phyloP scores from a whole-genome alignment of 2,113 vertebrate species.

The Elachura formosa region DNA sequence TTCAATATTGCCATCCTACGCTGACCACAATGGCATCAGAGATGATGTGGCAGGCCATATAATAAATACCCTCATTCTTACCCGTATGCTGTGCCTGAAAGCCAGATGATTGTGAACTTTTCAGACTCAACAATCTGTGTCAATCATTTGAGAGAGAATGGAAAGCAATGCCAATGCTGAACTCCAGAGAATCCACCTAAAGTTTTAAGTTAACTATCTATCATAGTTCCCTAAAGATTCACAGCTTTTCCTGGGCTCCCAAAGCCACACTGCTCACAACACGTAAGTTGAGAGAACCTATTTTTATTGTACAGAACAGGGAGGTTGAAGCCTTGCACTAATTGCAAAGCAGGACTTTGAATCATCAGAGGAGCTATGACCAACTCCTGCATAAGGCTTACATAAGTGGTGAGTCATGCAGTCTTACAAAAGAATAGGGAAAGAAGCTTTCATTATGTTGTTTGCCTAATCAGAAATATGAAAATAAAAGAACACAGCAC shows the following conservation, averaged over 20 bases:
- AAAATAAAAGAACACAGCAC: conserved; percentile 66
- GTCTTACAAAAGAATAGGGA: conserved; percentile 15
- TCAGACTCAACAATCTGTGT: background rate
- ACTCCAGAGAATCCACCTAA: background rate
- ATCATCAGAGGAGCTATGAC: conserved; percentile 56
- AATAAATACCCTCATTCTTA: background rate
- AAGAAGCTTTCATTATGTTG: conserved; percentile 46
- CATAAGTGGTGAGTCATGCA: conserved; percentile 56
- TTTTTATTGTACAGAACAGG: background rate
- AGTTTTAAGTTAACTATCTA: background rate
- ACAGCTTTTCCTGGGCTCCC: background rate
- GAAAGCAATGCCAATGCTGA: background rate
- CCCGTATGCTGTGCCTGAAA: background rate
- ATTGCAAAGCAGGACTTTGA: background rate
- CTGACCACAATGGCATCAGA: background rate
- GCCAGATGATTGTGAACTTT: background rate
- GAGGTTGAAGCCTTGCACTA: conserved; percentile 9
- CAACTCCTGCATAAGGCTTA: conserved; percentile 32
- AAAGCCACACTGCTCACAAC: background rate
- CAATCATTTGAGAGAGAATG: background rate
- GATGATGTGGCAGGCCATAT: background rate
- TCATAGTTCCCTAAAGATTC: background rate
- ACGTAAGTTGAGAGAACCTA: background rate
- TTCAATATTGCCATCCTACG: background rate
- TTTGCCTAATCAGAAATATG: conserved; percentile 56